Evolutionary conservation across 2,888 invertebrate genomes (phyloP), one percentile per base, ranked within the genome.

Genomic region (Drosophila hamatofila): DNA sequence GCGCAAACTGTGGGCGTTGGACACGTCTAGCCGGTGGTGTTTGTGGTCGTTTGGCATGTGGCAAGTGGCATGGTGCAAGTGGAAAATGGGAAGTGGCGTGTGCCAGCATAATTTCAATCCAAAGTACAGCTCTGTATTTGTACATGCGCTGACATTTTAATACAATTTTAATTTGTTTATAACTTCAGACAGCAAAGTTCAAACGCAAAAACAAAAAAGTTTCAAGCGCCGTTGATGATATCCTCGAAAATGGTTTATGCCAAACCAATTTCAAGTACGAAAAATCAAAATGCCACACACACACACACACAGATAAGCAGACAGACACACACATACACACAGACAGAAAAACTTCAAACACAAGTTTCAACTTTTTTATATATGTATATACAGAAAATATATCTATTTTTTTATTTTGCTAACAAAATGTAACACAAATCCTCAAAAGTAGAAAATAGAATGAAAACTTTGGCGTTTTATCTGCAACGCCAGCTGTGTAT

Each of bases 381-480:
- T 63, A 48, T 25, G 42, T n/a, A 35, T 23, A 16, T 62, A 48
- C 12, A 18, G 6, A 25, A 12, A 56, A 46, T 46, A 16, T 46
- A n/a, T 46, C 21, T 39, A 42, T 51, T 61, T 82, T 83, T 63
- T 51, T 72, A 21, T 76, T 55, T 60, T 61, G 57, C 71, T 54
- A 82, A 72, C 74, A 73, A 73, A 84, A 89, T 87, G 87, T 84
- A 81, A 81, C 88, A 85, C 75, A 89, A 85, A 85, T 89, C 80
- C 88, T 72, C 73, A 69, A 85, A 89, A 88, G 82, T 88, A 82
- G 88, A 80, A 86, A 89, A 86, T 85, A 87, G 87, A 86, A 86
- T 85, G 80, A 82, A 86, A 86, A 89, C 85, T 89, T 86, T 82
- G 39, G 61, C 70, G 68, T 82, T 81, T 78, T 87, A 75, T 83